A percentile compares a stretch with the other conserved stretches of the same genome.
phyloP scores from a whole-genome alignment of 2,113 vertebrate species.

The Bufo gargarizans region DNA sequence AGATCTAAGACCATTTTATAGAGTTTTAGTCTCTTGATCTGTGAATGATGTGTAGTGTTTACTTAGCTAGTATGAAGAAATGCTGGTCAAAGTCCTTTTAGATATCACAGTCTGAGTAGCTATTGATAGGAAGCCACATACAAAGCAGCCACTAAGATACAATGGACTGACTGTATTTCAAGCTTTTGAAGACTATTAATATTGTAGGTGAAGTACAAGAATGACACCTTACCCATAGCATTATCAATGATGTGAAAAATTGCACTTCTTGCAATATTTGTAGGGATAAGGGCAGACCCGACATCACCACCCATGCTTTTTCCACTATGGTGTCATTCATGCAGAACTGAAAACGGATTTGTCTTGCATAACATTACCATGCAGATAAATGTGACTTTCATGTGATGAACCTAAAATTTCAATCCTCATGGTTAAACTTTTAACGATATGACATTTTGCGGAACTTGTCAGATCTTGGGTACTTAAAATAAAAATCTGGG shows the following conservation, averaged over 20 bases:
- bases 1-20: background rate
- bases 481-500: too few relatives aligned
- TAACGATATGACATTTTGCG: too few relatives aligned
- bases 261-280: background rate
- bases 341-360: too few relatives aligned
- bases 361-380: too few relatives aligned
- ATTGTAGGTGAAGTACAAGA: background rate
- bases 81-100: constrained; percentile 16
- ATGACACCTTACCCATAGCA: background rate
- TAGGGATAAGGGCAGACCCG: too few relatives aligned
- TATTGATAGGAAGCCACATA: background rate
- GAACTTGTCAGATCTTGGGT: too few relatives aligned
- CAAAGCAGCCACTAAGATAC: background rate
- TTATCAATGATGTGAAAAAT: background rate
- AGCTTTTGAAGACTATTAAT: background rate
- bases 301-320: too few relatives aligned
- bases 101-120: background rate
- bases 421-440: too few relatives aligned
- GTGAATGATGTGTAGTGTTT: constrained; percentile 1
- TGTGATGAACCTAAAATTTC: too few relatives aligned
- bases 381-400: too few relatives aligned
- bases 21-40: background rate
- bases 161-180: background rate
- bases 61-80: background rate
- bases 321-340: too few relatives aligned